Evolutionary conservation across 2,797 vertebrate genomes (phyloP), one percentile per base, ranked within the genome.

Genomic region (Anas capensis): DNA sequence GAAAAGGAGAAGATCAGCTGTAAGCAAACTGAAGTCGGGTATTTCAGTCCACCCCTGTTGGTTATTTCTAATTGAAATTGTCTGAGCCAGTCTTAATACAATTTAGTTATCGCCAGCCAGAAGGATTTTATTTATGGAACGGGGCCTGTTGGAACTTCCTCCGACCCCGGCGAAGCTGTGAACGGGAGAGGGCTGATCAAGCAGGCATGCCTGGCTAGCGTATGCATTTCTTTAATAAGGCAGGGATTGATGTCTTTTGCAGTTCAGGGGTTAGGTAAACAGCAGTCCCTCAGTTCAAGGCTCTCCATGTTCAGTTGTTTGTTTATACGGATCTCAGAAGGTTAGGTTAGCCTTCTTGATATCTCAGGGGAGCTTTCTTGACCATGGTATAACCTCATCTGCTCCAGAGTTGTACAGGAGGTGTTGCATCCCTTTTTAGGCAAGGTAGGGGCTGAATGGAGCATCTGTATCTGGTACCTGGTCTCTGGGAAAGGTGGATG

Each of bases 231-330:
- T 98, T 97, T 97, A 97, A 97, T 98, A 97, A 98, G 96, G 93
- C 96, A 91, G 96, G 97, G 97, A 98, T 97, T 97, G 95, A 97
- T 97, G 96, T 97, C 97, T 97, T 73, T 78, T 92, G 92, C 92
- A 96, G 97, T 97, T 97, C 97, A 97, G 94, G 95, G 97, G 97
- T 97, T 98, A 98, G 96, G 92, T 98, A 98, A 98, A 98, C 97
- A 98, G 96, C 95, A 92, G 96, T 85, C 95, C 96, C 89, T 95
- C 2, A 91, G 97, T 97, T 97, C 93, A 96, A 96, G 97, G 96
- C 96, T 98, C 94, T 97, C 94, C 96, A 78, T 97, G 97, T 97
- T 97, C 90, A 0, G 56, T 85, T 97, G 96, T 97, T 97, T 97
- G 96, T 98, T 98, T 98, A 95, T 96, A 96, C 62, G 82, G 96